Percentiles rank a stretch among this genome's conserved stretches.
Evolutionary conservation across 2,888 invertebrate genomes (phyloP).

Genomic region (Morpho helenor): DNA sequence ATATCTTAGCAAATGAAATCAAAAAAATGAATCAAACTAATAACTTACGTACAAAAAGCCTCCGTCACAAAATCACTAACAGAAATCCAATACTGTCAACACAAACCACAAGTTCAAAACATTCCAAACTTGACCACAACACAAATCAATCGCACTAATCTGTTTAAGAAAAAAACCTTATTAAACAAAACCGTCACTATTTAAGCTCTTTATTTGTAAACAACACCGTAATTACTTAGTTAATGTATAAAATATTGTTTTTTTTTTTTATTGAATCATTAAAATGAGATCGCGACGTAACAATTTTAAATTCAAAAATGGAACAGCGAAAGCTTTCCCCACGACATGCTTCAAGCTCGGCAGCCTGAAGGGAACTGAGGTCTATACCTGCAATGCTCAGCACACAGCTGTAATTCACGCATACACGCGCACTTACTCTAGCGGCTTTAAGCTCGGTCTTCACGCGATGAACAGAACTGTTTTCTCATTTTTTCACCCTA

Average conservation of each 20-base stretch:
- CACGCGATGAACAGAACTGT: slow-evolving; percentile 41
- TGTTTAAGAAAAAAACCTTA: no score
- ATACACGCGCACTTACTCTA: slow-evolving; percentile 45
- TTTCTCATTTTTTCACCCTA: slow-evolving; percentile 29
- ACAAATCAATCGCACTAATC: neutral
- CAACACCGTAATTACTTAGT: no score
- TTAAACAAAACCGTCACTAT: no score
- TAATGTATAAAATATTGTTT: neutral
- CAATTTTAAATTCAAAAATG: slow-evolving; percentile 17
- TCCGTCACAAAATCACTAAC: slow-evolving; percentile 2
- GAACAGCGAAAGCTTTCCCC: slow-evolving; percentile 17
- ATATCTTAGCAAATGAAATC: no score
- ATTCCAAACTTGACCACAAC: slow-evolving; percentile 2
- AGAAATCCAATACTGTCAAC: slow-evolving; percentile 9
- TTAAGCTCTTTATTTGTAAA: no score
- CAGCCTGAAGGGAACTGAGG: slow-evolving; percentile 65
- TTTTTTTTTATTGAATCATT: slow-evolving; percentile 1
- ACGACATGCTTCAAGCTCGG: slow-evolving; percentile 38
- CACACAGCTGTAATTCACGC: slow-evolving; percentile 59
- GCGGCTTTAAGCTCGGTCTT: slow-evolving; percentile 61
- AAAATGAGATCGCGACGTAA: slow-evolving; percentile 20
- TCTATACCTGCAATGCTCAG: slow-evolving; percentile 72
- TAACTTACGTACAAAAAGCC: neutral
- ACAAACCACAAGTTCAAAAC: slow-evolving; percentile 3
- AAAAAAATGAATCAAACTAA: no score